Conservation (phyloP, 2,888 invertebrate genomes). For the Synanthedon tipuliformis region DNA sequence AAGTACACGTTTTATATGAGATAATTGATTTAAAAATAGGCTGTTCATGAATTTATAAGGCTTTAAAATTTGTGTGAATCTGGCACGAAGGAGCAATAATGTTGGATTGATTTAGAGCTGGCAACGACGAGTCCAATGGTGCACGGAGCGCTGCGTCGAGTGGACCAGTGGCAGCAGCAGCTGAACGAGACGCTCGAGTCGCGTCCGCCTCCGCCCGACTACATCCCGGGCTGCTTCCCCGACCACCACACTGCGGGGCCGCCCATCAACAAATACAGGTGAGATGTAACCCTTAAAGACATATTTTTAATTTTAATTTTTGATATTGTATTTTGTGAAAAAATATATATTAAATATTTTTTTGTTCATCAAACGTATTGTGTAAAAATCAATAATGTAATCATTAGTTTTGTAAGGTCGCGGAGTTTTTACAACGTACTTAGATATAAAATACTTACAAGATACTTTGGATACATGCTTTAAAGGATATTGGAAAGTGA, state of each 20-base stretch:
- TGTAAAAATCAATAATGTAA: neutral
- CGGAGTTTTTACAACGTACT: neutral
- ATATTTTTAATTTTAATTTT: neutral
- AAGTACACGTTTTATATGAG: too few species aligned
- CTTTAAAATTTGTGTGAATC: too few species aligned
- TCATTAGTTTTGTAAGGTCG: neutral
- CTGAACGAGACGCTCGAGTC: conserved; percentile 81
- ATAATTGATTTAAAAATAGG: too few species aligned
- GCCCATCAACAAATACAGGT: conserved; percentile 90
- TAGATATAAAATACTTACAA: neutral
- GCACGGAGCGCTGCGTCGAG: conserved; percentile 86
- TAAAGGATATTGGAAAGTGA: neutral
- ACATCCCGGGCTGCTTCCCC: conserved; percentile 91
- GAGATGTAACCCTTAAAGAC: neutral
- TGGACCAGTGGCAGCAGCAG: conserved; percentile 91
- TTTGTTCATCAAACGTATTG: neutral
- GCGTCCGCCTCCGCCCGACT: conserved; percentile 85
- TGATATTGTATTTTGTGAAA: neutral
- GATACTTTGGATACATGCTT: neutral
- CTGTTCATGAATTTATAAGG: too few species aligned
- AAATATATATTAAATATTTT: neutral
- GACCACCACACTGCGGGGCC: conserved; percentile 82
- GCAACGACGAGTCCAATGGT: conserved; percentile 95
- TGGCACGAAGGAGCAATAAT: too few species aligned
- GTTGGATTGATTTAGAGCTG: conserved; percentile 73